Evolutionary conservation across 2,113 vertebrate genomes (phyloP).

Genomic region (Phaethon lepturus): DNA sequence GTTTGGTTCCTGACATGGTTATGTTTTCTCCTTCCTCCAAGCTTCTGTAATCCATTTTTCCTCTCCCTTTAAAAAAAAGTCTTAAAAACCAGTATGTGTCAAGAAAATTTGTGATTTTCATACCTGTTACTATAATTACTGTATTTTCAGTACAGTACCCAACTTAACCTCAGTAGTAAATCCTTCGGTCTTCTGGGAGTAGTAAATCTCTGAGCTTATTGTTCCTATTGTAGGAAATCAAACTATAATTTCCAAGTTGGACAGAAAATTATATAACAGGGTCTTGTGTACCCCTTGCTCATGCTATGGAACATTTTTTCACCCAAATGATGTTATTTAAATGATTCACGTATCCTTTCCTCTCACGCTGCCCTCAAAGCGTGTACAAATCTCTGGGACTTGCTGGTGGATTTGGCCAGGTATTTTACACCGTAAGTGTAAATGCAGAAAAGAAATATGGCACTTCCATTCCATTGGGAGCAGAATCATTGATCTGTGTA

Average conservation of each 20-base stretch:
- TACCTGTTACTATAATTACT: neutral
- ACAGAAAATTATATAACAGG: neutral
- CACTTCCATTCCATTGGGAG: neutral
- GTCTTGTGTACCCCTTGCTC: neutral
- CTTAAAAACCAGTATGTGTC: neutral
- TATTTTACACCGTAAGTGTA: neutral
- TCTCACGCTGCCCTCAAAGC: neutral
- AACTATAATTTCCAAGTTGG: neutral
- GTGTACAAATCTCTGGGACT: neutral
- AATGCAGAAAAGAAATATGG: neutral
- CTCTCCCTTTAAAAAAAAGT: neutral
- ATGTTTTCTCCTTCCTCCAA: neutral
- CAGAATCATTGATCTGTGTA: neutral
- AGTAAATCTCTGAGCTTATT: neutral
- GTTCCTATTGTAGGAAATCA: neutral
- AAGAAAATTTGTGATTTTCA: neutral
- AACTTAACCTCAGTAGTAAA: neutral
- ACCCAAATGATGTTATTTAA: neutral
- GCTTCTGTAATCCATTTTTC: neutral
- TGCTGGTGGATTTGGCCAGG: neutral
- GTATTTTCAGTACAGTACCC: neutral
- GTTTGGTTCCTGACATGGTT: rapidly evolving
- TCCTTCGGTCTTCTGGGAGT: neutral
- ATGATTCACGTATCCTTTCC: neutral
- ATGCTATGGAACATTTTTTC: neutral